phyloP scores from a whole-genome alignment of 2,888 invertebrate species.

The Xanthia togata region DNA sequence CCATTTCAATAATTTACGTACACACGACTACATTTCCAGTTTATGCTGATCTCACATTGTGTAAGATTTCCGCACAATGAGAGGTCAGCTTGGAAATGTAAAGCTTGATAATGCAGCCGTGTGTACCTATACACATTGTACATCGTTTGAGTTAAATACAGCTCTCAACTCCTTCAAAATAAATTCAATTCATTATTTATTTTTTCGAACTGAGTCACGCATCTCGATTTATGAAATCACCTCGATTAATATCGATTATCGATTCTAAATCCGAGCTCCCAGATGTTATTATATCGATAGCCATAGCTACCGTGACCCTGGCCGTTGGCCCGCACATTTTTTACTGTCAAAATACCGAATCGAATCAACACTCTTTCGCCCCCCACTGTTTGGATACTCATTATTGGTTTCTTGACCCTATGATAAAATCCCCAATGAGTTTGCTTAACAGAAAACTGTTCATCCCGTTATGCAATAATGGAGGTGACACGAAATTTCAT shows the following conservation, averaged over 20 bases:
- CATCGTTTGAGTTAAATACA: background rate
- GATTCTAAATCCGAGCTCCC: slow-evolving; percentile 46
- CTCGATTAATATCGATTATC: slow-evolving; percentile 52
- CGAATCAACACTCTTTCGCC: slow-evolving; percentile 62
- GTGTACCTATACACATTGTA: background rate
- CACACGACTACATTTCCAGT: too few species aligned
- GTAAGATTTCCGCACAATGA: too few species aligned
- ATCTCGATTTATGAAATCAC: slow-evolving; percentile 48
- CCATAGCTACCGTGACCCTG: slow-evolving; percentile 62
- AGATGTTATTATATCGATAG: slow-evolving; percentile 49
- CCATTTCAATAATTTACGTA: background rate
- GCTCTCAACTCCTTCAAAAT: background rate
- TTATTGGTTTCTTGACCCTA: slow-evolving; percentile 65
- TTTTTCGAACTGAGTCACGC: slow-evolving; percentile 32
- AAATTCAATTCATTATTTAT: slow-evolving; percentile 3
- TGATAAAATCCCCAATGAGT: slow-evolving; percentile 65
- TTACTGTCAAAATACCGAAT: slow-evolving; percentile 66
- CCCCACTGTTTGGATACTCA: slow-evolving; percentile 62
- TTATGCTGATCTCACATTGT: too few species aligned
- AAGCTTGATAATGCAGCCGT: too few species aligned
- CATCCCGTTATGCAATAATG: slow-evolving; percentile 78
- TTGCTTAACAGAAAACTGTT: slow-evolving; percentile 63
- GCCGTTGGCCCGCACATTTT: slow-evolving; percentile 64
- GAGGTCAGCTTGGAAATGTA: too few species aligned
- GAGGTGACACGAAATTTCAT: slow-evolving; percentile 77